Base-by-base conservation (phyloP, 2,113 vertebrate species). In the Chloroceryle aenea region DNA sequence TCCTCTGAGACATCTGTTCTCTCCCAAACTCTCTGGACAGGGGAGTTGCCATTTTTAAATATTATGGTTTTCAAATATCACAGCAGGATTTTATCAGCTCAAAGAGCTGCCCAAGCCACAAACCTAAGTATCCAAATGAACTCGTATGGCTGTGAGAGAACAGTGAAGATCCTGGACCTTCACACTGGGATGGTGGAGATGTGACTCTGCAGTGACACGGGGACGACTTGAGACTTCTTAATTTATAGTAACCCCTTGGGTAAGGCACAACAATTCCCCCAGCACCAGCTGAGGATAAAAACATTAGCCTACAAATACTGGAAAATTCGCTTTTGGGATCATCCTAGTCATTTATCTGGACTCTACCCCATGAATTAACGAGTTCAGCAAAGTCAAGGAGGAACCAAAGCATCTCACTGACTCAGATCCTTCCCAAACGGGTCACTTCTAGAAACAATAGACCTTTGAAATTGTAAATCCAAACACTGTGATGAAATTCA, bases 391-490 rank as follows among this genome's bases (percentile, higher is more conserved):
- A 80, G 22, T 47, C 59, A 87, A 84, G 56, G 11, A 52, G 55
- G 30, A 66, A 66, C 14, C 14, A 82, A 68, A 74, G 12, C 13
- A 36, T 21, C 23, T 85, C 53, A 42, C 12, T 77, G 38, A 61
- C n/a, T 77, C 21, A 43, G 17, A 76, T n/a, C 38, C 34, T 83
- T 85, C 72, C n/a, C 45, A 86, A 36, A 42, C 13, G 43, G 17
- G 23, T 45, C 84, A 74, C 53, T 72, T 61, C 25, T 14, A 69
- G 29, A 71, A 75, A 36, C 8, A 42, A 59, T 2, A 61, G 32
- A 76, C 9, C 48, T 95, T 91, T 84, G 56, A 95, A 97, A 91
- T 85, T 77, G 40, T 19, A 89, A 87, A 67, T 75, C 42, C 64
- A 97, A 96, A 55, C 12, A 71, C 14, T 50, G 22, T 15, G 17